Base-by-base conservation (phyloP, 1,140 invertebrate genomes). In the Tetranychus cinnabarinus region DNA sequence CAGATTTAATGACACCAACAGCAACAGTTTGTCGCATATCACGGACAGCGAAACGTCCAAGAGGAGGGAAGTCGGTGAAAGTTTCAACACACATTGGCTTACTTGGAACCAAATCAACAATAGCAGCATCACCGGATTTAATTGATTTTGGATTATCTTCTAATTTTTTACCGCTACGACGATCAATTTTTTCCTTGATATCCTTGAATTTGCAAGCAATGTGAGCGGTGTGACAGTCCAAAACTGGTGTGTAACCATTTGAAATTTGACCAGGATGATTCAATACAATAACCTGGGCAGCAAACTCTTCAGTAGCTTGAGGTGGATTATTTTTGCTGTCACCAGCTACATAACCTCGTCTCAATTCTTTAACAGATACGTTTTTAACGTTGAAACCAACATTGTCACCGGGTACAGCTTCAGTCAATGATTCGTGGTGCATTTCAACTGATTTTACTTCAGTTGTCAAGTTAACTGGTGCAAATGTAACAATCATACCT, bases 171-270 rank as follows among this genome's bases (percentile, higher is more conserved):
- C 88, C 88, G 56, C 89, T 89, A 84, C 93, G 89, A 71, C 93
- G 85, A 75, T 97, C 93, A 71, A 88, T 88, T 74, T 97, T 97
- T 74, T 97, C 89, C 74, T 90, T 90, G 70, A 98, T 92, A 71
- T 97, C 89, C 45, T 82, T 81, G 68, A 79, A 79, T 66, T 78
- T 78, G 72, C 78, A 79, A 60, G 78, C 77, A 68, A 79, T 79
- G 68, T 79, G 77, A 62, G 77, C 74, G 23, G 77, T 79, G 70
- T 78, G 77, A 64, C 77, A 78, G 69, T 78, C 77, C 50, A 78
- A 63, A 5, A 79, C 77, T 35, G 77, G 77, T 23, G 76, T 71
- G 67, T 78, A 78, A 34, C 77, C 77, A 67, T 72, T 71, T 48
- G 70, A 65, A 65, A 78, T 79, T 63, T 69, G 68, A 56, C 77